These are phyloP conservation scores for Heliconius charithonia DNA, from an alignment of 2,888 invertebrate genomes.

Conservation along the genomic window DNA sequence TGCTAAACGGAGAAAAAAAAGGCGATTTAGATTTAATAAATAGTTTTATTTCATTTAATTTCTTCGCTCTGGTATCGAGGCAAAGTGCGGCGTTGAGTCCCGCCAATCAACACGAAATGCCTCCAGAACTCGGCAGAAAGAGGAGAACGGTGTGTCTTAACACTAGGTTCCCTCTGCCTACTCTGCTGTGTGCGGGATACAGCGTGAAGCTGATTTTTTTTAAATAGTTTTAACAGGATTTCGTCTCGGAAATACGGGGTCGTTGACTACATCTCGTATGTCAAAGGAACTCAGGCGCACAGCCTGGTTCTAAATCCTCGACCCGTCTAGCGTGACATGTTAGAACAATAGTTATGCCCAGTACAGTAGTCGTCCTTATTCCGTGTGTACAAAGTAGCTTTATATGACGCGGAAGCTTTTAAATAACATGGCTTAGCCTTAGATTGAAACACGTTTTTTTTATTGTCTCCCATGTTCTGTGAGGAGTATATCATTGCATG, in stretches of 20 bases:
- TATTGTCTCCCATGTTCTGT: background rate
- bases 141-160: too few relatives aligned
- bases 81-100: too few relatives aligned
- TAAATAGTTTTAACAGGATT: conserved; percentile 7
- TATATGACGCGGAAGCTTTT: conserved; percentile 6
- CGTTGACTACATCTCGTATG: conserved; percentile 52
- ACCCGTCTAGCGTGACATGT: conserved; percentile 33
- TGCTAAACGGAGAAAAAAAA: background rate
- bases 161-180: too few relatives aligned
- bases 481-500: background rate
- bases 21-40: background rate
- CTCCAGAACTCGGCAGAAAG: too few relatives aligned
- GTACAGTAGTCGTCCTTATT: conserved; percentile 23
- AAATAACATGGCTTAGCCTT: conserved; percentile 15
- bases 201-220: too few relatives aligned
- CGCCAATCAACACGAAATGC: too few relatives aligned
- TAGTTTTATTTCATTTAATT: too few relatives aligned
- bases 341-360: conserved; percentile 34
- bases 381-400: conserved; percentile 7
- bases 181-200: too few relatives aligned
- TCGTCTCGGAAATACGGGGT: background rate
- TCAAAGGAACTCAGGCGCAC: conserved; percentile 55
- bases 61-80: too few relatives aligned
- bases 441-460: conserved; percentile 5
- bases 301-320: conserved; percentile 34